These are phyloP conservation scores for Platyrinchus mystaceus DNA, from an alignment of 2,797 vertebrate species.

Conservation along the genomic window DNA sequence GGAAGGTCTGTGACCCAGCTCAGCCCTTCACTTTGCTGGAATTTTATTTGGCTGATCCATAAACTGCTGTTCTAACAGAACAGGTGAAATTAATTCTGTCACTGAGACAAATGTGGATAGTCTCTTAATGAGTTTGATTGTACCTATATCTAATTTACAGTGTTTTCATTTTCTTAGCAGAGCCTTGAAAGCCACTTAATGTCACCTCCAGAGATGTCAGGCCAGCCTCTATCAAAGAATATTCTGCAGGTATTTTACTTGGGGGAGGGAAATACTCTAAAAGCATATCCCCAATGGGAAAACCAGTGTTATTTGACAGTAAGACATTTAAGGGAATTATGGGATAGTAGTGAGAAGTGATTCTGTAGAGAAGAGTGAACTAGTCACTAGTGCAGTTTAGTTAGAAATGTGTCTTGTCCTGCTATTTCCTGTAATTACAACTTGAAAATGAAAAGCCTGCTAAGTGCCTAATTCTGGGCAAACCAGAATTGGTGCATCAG, in stretches of 20 bases:
- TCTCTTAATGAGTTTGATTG: background rate
- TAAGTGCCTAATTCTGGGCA: background rate
- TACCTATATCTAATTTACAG: background rate
- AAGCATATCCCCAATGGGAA: background rate
- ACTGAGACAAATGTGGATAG: background rate
- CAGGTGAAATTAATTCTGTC: background rate
- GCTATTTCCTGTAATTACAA: background rate
- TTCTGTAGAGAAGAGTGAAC: background rate
- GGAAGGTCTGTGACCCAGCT: background rate
- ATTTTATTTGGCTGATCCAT: background rate
- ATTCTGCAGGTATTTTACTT: slow-evolving; percentile 88
- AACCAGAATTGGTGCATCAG: background rate
- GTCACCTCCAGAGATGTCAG: slow-evolving; percentile 79
- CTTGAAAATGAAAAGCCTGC: background rate
- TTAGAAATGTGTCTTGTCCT: background rate
- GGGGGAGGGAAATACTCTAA: background rate
- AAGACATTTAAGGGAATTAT: background rate
- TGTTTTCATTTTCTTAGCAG: slow-evolving; percentile 73
- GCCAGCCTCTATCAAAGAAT: slow-evolving; percentile 85
- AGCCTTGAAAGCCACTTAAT: slow-evolving; percentile 84
- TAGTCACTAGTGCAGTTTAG: background rate
- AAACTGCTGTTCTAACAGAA: background rate
- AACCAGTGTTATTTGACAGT: background rate
- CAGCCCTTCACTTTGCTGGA: background rate
- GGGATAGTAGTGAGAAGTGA: background rate